Conservation (phyloP, 2,888 invertebrate species). For the Acleris literana region DNA sequence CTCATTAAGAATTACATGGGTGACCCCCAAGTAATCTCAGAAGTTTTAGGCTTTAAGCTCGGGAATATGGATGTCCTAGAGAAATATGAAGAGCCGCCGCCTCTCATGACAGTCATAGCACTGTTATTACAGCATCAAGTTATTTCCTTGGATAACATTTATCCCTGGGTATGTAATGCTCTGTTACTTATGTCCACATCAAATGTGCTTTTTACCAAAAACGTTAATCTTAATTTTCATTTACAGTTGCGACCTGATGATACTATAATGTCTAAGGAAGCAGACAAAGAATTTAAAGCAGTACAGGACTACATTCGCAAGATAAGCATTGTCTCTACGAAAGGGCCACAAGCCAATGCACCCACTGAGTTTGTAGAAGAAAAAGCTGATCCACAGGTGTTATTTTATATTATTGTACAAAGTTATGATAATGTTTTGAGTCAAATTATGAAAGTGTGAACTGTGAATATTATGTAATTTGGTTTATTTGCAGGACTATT, state of each 20-base stretch:
- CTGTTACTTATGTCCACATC: background rate
- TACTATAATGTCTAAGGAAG: slow-evolving; percentile 89
- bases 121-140: slow-evolving; percentile 94
- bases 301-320: slow-evolving; percentile 95
- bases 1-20: slow-evolving; percentile 93
- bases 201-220: no score
- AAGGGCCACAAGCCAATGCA: slow-evolving; percentile 90
- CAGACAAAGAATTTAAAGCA: slow-evolving; percentile 91
- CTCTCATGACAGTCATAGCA: slow-evolving; percentile 95
- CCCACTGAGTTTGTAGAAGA: slow-evolving; percentile 86
- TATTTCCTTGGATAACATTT: slow-evolving; percentile 93
- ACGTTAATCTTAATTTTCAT: slow-evolving; percentile 27
- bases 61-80: slow-evolving; percentile 85
- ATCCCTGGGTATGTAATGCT: slow-evolving; percentile 90
- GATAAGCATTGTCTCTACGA: slow-evolving; percentile 91
- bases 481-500: slow-evolving; percentile 65
- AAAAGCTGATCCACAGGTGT: slow-evolving; percentile 86
- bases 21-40: slow-evolving; percentile 91
- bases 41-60: slow-evolving; percentile 97
- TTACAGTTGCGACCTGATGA: slow-evolving; percentile 92
- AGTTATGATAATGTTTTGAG: no score
- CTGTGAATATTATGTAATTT: background rate
- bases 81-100: slow-evolving; percentile 87
- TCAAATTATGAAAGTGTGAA: no score
- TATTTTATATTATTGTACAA: background rate